Base-by-base conservation (phyloP, 2,113 vertebrate species). In the Tachysurus fulvidraco region DNA sequence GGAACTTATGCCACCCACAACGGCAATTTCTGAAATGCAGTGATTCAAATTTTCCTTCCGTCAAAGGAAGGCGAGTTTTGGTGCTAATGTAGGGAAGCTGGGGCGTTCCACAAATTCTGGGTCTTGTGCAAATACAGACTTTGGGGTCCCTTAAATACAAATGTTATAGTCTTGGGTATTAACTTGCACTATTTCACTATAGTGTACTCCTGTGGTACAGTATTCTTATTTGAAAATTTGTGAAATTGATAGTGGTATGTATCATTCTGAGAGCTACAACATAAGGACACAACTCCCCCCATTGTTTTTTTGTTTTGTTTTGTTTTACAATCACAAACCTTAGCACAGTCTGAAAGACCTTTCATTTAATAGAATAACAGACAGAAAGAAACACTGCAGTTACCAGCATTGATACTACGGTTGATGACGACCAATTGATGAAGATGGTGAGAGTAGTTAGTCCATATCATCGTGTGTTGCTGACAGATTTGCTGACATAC, bases 1-100 rank as follows among this genome's bases (percentile, higher is more conserved):
- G 88, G 83, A 85, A 85, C 71, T 65, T 81, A 41, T 86, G 65
- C 88, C 88, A 89, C 88, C 86, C 89, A 88, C 83, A 88, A 76
- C 7, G 28, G 62, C 71, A 60, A 41, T 89, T 87, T 81, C 82
- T 82, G 79, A 79, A 86, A 88, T 59, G 62, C 62, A 83, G 62
- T 81, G 71, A 85, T 89, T 86, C 84, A 86, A 82, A 19, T 89
- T 88, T 88, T 85, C 83, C 74, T 76, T 30, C 46, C 62, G 64
- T 74, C 76, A 88, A 77, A 80, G 52, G 50, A 60, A 59, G 41
- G 77, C 69, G 23, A 21, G 54, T 14, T 79, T 54, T 60, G 9
- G n/a, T 65, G 74, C 21, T 85, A 21, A 78, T 85, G 21, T 78
- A 28, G 50, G 28, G 69, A 84, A 59, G 69, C 21, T 60, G 57